Percentiles rank a stretch among this genome's conserved stretches.
phyloP scores from a whole-genome alignment of 2,113 vertebrate species.

The Athene cunicularia region DNA sequence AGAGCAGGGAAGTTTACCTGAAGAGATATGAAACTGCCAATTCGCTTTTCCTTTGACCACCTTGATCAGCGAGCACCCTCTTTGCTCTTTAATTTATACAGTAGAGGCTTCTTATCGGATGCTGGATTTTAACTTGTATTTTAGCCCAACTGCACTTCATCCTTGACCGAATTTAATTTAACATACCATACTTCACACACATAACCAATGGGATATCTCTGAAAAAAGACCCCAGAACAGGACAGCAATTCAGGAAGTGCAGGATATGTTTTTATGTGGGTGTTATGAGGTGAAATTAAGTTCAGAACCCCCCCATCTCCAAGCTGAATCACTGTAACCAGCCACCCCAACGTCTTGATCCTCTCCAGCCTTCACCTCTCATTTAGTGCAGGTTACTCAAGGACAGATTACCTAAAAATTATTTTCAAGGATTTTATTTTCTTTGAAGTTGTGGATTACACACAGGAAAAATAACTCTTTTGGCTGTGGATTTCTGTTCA shows the following conservation, averaged over 20 bases:
- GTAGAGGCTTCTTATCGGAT: neutral
- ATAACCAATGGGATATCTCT: neutral
- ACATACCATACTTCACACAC: neutral
- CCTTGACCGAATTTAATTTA: neutral
- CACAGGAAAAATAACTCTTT: neutral
- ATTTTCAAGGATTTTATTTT: neutral
- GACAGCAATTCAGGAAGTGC: neutral
- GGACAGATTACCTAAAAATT: constrained; percentile 11
- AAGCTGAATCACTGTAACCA: neutral
- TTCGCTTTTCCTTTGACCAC: neutral
- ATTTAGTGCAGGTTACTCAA: neutral
- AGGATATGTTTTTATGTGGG: neutral
- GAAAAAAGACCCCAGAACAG: neutral
- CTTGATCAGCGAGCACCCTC: neutral
- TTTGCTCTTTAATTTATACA: neutral
- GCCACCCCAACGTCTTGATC: neutral
- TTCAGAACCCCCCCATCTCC: neutral
- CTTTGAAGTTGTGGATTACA: neutral
- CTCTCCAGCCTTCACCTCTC: neutral
- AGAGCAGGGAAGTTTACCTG: neutral
- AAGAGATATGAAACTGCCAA: neutral
- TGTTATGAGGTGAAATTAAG: constrained; percentile 14
- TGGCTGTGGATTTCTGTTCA: neutral
- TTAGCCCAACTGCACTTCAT: neutral
- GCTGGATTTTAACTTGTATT: neutral